Evolutionary conservation across 2,797 vertebrate genomes (phyloP), one percentile per base, ranked within the genome.

Genomic region (Lemur catta): DNA sequence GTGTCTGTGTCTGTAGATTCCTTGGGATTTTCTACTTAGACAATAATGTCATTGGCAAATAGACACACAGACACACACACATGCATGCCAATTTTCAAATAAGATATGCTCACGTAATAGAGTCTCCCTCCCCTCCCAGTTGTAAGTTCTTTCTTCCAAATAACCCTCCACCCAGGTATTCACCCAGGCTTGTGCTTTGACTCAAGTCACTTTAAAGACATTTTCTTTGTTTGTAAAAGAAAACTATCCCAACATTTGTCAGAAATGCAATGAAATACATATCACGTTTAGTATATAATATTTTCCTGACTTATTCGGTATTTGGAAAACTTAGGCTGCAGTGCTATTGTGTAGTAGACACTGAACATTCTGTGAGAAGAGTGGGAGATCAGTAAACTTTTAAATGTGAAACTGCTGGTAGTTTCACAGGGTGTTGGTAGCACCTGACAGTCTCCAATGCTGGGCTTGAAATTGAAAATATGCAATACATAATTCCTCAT

Each of bases 211-310:
- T 86, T 94, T 65, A 84, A 35, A 91, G 55, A 55, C 38, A 59
- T 33, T 48, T 67, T 91, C 82, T 86, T 71, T 72, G 46, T 55
- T 48, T 78, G 28, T 94, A 67, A 84, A 89, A 94, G 30, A 92
- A 94, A 90, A 84, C 30, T 65, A 93, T 76, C 33, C 46, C 38
- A 89, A 76, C 1, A 3, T 78, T 41, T 92, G 28, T 71, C 35
- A 43, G 41, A 79, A 59, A 93, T 6, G 24, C 2, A 71, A 50
- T 33, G n/a, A 93, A 82, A 95, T 57, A 55, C 17, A 65, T 20
- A 52, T 84, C 43, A 59, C 15, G 26, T 76, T 69, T 67, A 76
- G n/a, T 35, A 52, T 10, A 59, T 43, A 80, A 50, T 28, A 28
- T 38, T 57, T 75, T 76, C 10, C 80, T 41, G 35, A 63, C 33